These are phyloP conservation scores for Tauraco hartlaubi DNA, from an alignment of 2,797 vertebrate species.

Conservation along the genomic window DNA sequence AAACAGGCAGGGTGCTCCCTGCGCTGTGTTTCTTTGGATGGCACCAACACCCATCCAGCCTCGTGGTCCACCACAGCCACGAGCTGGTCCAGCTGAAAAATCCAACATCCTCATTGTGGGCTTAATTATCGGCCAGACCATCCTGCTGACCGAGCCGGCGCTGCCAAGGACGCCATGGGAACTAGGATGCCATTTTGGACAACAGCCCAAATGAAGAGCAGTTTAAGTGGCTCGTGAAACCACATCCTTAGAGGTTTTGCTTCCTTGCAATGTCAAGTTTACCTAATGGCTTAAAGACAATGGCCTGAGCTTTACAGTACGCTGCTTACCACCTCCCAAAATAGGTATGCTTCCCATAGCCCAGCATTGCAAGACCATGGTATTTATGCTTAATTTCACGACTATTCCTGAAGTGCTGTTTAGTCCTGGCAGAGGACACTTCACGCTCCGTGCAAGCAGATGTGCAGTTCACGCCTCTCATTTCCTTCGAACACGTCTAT, in stretches of 20 bases:
- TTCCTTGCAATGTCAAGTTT: background rate
- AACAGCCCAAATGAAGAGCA: background rate
- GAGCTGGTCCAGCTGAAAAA: background rate
- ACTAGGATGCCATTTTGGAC: background rate
- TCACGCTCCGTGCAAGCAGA: background rate
- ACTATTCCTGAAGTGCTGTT: background rate
- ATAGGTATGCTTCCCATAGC: background rate
- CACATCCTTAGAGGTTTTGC: slow-evolving; percentile 5
- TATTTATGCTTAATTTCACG: background rate
- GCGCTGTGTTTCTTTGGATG: background rate
- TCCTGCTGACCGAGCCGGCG: background rate
- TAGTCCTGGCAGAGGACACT: background rate
- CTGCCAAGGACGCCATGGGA: background rate
- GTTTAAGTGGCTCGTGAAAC: background rate
- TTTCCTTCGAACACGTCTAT: background rate
- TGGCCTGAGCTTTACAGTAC: background rate
- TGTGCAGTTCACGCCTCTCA: background rate
- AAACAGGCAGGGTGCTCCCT: background rate
- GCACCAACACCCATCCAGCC: background rate
- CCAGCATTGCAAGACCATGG: background rate
- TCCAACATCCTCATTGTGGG: background rate
- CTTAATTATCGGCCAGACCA: background rate
- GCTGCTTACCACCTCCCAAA: background rate
- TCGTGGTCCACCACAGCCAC: fast-evolving
- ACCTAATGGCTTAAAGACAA: background rate